These are phyloP conservation scores for Triplophysa siluroides DNA, from an alignment of 2,113 vertebrate genomes.

Conservation along the genomic window DNA sequence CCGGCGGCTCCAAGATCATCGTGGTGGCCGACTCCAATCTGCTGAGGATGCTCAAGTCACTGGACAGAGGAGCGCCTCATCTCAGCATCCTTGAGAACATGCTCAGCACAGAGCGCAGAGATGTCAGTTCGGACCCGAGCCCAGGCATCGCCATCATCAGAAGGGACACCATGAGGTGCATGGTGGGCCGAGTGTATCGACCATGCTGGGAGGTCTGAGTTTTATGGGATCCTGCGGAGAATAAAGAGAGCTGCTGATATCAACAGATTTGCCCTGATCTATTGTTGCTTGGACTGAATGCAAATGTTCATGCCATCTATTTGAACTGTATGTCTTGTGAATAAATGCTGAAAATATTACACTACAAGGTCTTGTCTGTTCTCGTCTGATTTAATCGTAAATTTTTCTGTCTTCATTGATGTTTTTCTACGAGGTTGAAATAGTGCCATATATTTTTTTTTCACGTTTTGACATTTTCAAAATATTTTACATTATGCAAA, in stretches of 20 bases:
- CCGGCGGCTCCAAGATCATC: conserved; percentile 60
- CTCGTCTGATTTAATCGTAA: conserved; percentile 5
- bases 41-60: conserved; percentile 63
- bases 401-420: background rate
- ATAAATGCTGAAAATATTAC: conserved; percentile 35
- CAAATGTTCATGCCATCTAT: conserved; percentile 27
- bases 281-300: background rate
- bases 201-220: conserved; percentile 77
- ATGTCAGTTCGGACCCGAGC: conserved; percentile 51
- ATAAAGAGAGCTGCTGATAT: background rate
- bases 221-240: background rate
- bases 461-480: background rate
- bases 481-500: background rate
- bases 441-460: background rate
- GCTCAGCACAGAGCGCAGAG: conserved; percentile 58
- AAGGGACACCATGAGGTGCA: conserved; percentile 78
- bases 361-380: conserved; percentile 1
- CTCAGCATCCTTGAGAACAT: conserved; percentile 55
- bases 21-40: conserved; percentile 62
- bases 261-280: background rate
- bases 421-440: background rate
- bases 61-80: conserved; percentile 61
- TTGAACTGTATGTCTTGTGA: conserved; percentile 23
- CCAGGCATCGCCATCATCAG: conserved; percentile 66
- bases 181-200: conserved; percentile 80